These are phyloP conservation scores for Garrulus glandarius DNA, from an alignment of 2,797 vertebrate genomes.

Conservation along the genomic window DNA sequence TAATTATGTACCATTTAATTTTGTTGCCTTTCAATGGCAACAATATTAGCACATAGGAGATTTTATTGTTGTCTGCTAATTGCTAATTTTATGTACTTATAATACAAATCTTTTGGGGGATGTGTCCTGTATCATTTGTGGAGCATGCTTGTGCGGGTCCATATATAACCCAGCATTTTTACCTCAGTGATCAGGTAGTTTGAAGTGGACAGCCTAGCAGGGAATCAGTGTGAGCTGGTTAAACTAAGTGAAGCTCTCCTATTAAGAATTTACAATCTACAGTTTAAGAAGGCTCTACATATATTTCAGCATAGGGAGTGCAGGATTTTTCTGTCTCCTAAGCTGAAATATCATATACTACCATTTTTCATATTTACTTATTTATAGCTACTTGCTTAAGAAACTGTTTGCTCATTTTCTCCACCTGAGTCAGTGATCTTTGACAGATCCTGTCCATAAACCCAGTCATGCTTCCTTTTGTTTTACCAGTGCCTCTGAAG, in stretches of 20 bases:
- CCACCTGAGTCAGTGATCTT: neutral
- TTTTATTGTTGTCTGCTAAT: neutral
- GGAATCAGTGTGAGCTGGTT: neutral
- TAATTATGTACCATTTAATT: neutral
- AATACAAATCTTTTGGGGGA: neutral
- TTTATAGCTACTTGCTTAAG: neutral
- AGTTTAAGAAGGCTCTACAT: neutral
- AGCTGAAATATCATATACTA: neutral
- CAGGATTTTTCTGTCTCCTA: neutral
- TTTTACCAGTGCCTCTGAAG: neutral
- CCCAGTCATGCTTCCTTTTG: neutral
- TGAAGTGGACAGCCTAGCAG: neutral
- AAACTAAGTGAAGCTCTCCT: neutral
- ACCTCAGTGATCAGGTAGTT: neutral
- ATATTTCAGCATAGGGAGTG: neutral
- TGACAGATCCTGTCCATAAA: neutral
- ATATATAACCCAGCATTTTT: neutral
- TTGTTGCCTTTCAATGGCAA: neutral
- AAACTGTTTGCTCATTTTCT: neutral
- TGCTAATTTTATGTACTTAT: neutral
- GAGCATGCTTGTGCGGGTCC: neutral
- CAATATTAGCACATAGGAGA: accelerated
- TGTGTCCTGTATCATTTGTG: neutral
- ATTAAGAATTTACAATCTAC: neutral
- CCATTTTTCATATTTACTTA: neutral